Percentiles rank a stretch among this genome's conserved stretches.
phyloP scores from a whole-genome alignment of 2,888 invertebrate species.

The Chloromyia formosa region DNA sequence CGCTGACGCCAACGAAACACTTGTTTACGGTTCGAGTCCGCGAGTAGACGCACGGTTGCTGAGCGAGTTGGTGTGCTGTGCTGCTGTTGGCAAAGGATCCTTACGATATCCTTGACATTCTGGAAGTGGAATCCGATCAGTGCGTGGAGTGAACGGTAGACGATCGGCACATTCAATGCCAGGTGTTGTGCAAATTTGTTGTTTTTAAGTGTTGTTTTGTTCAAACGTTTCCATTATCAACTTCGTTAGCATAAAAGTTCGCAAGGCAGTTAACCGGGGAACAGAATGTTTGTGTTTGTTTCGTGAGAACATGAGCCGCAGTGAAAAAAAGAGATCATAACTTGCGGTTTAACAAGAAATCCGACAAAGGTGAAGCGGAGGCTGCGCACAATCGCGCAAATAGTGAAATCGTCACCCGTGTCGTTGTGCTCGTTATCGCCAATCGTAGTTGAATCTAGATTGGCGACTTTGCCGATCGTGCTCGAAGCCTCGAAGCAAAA shows the following conservation, averaged over 20 bases:
- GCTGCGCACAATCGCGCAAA: conserved; percentile 17
- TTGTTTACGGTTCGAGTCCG: conserved; percentile 13
- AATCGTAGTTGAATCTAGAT: not conserved
- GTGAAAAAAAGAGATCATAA: no score
- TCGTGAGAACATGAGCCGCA: no score
- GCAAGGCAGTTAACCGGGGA: no score
- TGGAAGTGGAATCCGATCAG: not conserved
- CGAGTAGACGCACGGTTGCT: not conserved
- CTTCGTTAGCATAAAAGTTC: not conserved
- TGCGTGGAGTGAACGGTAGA: not conserved
- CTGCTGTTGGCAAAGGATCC: not conserved
- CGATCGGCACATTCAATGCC: not conserved
- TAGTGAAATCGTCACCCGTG: not conserved
- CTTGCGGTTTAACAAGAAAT: not conserved
- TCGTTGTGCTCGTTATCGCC: not conserved
- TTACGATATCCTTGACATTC: not conserved
- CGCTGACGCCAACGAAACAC: conserved; percentile 11
- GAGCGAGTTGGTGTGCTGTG: not conserved
- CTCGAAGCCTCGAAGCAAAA: not conserved
- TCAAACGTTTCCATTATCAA: not conserved
- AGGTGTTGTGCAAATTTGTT: not conserved
- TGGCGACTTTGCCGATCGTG: not conserved
- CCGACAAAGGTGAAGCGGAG: conserved; percentile 21
- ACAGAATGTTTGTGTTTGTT: no score
- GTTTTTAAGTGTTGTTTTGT: not conserved